Evolutionary conservation across 1,140 invertebrate species (phyloP), one percentile per base, ranked within the genome.

Genomic region (Tetragonula clypearis): DNA sequence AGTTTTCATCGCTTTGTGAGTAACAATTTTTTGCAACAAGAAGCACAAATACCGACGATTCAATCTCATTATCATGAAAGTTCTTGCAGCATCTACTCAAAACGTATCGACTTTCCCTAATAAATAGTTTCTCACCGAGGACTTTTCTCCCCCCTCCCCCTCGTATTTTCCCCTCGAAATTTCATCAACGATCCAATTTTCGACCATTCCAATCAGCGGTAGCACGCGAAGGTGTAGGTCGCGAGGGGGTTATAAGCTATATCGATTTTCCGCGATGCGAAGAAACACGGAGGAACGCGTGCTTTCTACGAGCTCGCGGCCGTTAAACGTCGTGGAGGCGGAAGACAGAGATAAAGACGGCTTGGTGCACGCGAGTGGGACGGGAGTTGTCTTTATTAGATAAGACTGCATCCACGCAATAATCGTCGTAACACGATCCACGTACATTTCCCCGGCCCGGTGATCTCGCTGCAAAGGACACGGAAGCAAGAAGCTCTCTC

Each of bases 321-420:
- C 5, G 62, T 82, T 82, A n/a, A 58, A 55, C 19, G 41, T 2
- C n/a, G 23, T 23, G 30, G 21, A 66, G n/a, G 69, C 41, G 79
- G 69, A 74, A 73, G 74, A 49, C 62, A 41, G n/a, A 77, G 82
- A 83, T 83, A 83, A 78, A 78, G n/a, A 14, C 12, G 56, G 58
- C 23, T 14, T 23, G 35, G 56, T 62, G 23, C 35, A 76, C 55
- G 75, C 75, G 26, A 58, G 30, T 53, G 49, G 72, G 8, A 62
- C 15, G 26, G 60, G 60, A 56, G 49, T 49, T n/a, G 81, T 82
- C 81, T 76, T 76, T 76, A 82, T 82, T 76, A 76, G 73, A 76
- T 62, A 68, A 26, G 14, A 53, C 26, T 23, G 73, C 79, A 82
- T 75, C 49, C 19, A 55, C 73, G 72, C 72, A 82, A 82, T 76